Base-by-base conservation (phyloP, 2,797 vertebrate genomes). In the Amniataba percoides region DNA sequence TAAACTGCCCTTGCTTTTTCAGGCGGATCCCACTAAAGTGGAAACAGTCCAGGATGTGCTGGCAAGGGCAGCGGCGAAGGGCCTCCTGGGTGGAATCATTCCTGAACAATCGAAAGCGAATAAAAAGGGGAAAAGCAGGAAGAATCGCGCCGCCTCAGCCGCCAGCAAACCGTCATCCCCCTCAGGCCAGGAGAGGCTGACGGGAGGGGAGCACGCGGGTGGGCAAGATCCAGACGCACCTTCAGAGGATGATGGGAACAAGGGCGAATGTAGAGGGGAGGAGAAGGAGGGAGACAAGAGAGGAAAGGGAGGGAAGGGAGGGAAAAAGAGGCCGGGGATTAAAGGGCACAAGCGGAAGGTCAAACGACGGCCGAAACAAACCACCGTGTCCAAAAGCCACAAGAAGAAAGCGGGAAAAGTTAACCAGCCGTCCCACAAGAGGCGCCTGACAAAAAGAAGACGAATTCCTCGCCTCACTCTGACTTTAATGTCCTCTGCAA, bases 11-110 rank as follows among this genome's bases (percentile, higher is more conserved):
- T 66, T 74, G 40, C 15, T 87, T 65, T 86, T 86, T 71, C 79
- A 97, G 97, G 93, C 94, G 14, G 94, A 94, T 82, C 91, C 95
- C 39, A 94, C 95, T 0, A 95, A 96, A 82, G 92, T 92, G 0
- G 89, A 94, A 80, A 91, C 95, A 0, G 93, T 95, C 79, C 94
- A 96, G 90, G 96, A 97, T 13, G 91, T 98, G 84, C 90, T 98
- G 91, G 95, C 95, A 39, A 95, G 95, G 13, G 97, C 96, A 7
- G 95, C 92, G 5, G 95, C 96, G 1, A 96, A 97, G 80, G 97
- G 94, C 43, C 94, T 98, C 3, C 86, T 97, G 76, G 94, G 92
- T 0, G 95, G 92, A 40, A 87, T 95, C 19, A 65, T 90, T 49
- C 39, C 91, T n/a, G 92, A 90, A 67, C 93, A 93, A 81, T 70